Conservation (phyloP, 2,888 invertebrate species). For the Panzeria rudis region DNA sequence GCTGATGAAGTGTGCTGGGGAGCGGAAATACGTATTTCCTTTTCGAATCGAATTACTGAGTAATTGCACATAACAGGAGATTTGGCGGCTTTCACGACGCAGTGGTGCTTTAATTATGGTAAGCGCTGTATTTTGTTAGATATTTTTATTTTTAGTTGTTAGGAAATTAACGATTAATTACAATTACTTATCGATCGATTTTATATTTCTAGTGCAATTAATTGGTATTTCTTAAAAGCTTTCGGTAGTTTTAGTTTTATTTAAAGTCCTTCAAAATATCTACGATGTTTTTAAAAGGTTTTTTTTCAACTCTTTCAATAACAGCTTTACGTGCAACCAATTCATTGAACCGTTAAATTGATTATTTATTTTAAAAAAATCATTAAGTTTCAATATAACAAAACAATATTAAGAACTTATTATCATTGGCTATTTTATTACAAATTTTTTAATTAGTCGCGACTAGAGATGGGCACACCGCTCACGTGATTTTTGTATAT, state of each 20-base stretch:
- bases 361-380: conserved; percentile 32
- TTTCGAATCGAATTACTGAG: too few species aligned
- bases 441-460: conserved; percentile 21
- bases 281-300: neutral
- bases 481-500: neutral
- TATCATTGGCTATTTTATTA: conserved; percentile 10
- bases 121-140: too few species aligned
- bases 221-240: too few species aligned
- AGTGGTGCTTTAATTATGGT: too few species aligned
- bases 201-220: too few species aligned
- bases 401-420: neutral
- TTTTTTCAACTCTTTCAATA: conserved; percentile 29
- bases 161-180: too few species aligned
- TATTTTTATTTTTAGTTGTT: too few species aligned
- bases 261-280: neutral
- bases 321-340: conserved; percentile 3
- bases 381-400: conserved; percentile 18
- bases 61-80: too few species aligned
- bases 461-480: neutral
- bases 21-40: too few species aligned
- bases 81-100: too few species aligned
- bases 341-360: conserved; percentile 49
- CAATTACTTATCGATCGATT: too few species aligned
- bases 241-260: neutral
- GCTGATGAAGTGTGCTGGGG: too few species aligned